A percentile compares a stretch with the other conserved stretches of the same genome.
Conservation (phyloP, 2,113 vertebrate genomes). For the Labrus mixtus region DNA sequence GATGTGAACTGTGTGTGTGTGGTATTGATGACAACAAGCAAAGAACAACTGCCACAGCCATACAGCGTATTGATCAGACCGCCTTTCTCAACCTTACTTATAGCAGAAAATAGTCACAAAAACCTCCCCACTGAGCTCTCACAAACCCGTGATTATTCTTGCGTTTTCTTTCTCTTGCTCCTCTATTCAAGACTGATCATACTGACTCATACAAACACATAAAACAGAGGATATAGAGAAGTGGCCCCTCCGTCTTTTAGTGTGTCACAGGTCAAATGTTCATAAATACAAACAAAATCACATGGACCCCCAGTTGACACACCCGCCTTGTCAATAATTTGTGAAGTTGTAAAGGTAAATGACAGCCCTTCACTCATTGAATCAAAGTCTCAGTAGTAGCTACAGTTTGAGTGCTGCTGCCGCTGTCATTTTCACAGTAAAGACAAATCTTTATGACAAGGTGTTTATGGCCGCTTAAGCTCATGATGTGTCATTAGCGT, state of each 20-base stretch:
- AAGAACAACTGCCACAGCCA: constrained; percentile 50
- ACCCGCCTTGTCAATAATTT: constrained; percentile 67
- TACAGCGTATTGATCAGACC: constrained; percentile 67
- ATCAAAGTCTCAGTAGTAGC: constrained; percentile 7
- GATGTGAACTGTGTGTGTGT: constrained; percentile 9
- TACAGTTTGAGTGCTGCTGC: neutral
- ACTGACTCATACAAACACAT: neutral
- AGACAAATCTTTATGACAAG: constrained; percentile 47
- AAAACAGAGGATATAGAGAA: neutral
- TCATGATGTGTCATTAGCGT: constrained; percentile 56
- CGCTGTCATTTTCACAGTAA: constrained; percentile 17
- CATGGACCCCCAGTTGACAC: constrained; percentile 43
- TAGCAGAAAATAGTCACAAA: constrained; percentile 68
- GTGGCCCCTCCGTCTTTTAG: constrained; percentile 3
- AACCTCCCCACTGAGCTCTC: constrained; percentile 47
- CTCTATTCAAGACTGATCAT: neutral
- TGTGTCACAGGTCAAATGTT: constrained; percentile 62
- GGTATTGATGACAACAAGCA: constrained; percentile 32
- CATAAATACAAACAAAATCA: constrained; percentile 58
- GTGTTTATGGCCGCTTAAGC: constrained; percentile 39
- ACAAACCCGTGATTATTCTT: constrained; percentile 35
- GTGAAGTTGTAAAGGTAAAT: constrained; percentile 56
- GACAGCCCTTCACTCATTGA: constrained; percentile 21
- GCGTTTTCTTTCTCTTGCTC: neutral
- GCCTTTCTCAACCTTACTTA: constrained; percentile 63